Conservation (phyloP, 2,797 vertebrate genomes). For the Limnodromus scolopaceus region DNA sequence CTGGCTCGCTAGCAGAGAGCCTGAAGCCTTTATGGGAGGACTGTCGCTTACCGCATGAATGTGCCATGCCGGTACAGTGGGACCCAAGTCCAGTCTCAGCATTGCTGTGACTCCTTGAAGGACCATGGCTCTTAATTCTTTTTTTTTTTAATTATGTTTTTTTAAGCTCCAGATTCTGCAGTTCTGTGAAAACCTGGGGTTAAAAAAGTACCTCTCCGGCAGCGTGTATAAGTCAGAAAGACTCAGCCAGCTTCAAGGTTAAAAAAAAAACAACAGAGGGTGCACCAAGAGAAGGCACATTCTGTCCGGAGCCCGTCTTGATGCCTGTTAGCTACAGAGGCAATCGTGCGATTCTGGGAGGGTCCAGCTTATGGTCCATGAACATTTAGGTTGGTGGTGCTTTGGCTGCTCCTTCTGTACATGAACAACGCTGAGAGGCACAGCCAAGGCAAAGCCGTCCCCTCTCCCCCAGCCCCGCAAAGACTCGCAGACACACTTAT, state of each 20-base stretch:
- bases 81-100: neutral
- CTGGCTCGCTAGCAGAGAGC: neutral
- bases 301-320: neutral
- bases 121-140: accelerated
- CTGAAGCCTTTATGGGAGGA: neutral
- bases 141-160: neutral
- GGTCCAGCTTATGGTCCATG: accelerated
- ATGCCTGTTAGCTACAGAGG: accelerated
- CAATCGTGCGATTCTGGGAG: accelerated
- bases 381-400: neutral
- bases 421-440: accelerated
- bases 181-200: neutral
- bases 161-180: neutral
- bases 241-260: neutral
- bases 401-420: neutral
- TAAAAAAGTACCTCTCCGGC: neutral
- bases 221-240: accelerated
- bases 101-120: neutral
- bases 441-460: neutral
- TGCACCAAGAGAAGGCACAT: neutral
- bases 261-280: neutral
- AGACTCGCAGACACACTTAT: neutral
- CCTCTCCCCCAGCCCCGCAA: neutral
- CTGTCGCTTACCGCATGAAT: neutral
- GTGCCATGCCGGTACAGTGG: neutral